These are phyloP conservation scores for Pipistrellus pipistrellus DNA, from an alignment of 2,797 vertebrate species.

Conservation along the genomic window DNA sequence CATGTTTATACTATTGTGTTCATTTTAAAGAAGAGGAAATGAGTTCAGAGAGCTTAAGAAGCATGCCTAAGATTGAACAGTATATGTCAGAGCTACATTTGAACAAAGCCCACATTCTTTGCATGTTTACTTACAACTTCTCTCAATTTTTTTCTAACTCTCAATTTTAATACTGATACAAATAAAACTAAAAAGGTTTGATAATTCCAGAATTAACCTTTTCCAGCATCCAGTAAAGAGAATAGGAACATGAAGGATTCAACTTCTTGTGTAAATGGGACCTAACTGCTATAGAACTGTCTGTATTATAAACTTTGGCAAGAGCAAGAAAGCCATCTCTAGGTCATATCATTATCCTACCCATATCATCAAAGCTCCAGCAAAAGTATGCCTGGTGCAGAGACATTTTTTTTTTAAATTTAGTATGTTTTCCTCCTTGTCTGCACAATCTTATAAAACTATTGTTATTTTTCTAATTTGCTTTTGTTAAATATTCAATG, in stretches of 20 bases:
- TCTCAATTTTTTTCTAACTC: neutral
- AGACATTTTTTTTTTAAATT: neutral
- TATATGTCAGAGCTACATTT: neutral
- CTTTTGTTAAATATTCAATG: neutral
- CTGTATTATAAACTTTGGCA: neutral
- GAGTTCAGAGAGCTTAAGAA: neutral
- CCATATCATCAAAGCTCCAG: neutral
- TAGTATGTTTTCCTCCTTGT: neutral
- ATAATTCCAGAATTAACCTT: neutral
- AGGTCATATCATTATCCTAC: rapidly evolving
- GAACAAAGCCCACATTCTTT: neutral
- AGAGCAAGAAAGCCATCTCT: neutral
- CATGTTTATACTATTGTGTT: neutral
- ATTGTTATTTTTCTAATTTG: neutral
- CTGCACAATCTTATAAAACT: neutral
- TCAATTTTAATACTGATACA: neutral
- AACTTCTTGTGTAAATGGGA: neutral
- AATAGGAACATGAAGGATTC: neutral
- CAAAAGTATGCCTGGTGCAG: neutral
- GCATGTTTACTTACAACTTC: neutral
- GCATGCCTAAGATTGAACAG: neutral
- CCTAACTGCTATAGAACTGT: neutral
- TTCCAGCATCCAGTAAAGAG: neutral
- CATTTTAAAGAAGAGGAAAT: neutral
- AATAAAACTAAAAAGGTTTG: neutral